Base-by-base conservation (phyloP, 2,113 vertebrate genomes). In the Amblyornis subalaris region DNA sequence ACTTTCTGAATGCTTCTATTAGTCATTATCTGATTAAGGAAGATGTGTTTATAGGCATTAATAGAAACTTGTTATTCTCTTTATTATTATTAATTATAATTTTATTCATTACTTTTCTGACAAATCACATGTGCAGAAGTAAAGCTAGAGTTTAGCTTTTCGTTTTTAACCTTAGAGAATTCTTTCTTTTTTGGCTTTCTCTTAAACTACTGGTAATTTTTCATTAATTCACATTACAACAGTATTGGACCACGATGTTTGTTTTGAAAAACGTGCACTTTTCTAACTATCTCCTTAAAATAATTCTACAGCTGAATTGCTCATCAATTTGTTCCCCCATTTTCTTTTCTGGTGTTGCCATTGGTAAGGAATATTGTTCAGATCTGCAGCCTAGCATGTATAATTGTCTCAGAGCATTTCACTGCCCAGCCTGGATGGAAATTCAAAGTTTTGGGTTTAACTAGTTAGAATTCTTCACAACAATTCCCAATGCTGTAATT, bases 1-100 rank as follows among this genome's bases (percentile, higher is more conserved):
- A 50, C 75, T 91, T 97, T 96, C 92, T 94, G 95, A 90, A 95
- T 96, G 89, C 95, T 97, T 97, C 75, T 96, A 66, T 93, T 94
- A 96, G 83, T 95, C 83, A 96, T 84, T 73, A 61, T 45, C 31
- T 44, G 77, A 95, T 85, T 87, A 93, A 75, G 1, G 1, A 73
- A 75, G 64, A 93, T 38, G 38, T 53, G 85, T 80, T 96, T 84
- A 76, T 38, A 83, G 50, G 29, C 36, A 85, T 94, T 58, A 67
- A 66, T 38, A 69, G 45, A 74, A 95, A 90, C 15, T 78, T 67
- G 23, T 66, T 85, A 60, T 77, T 91, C 33, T 76, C 25, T 88
- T 84, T 94, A 50, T 66, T 66, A 67, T 95, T 94, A 97, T 86
- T 80, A 94, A 89, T 88, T 94, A 85, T 77, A 44, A 78, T 89